Conservation (phyloP, 2,113 vertebrate species). For the Mormyrus lacerda region DNA sequence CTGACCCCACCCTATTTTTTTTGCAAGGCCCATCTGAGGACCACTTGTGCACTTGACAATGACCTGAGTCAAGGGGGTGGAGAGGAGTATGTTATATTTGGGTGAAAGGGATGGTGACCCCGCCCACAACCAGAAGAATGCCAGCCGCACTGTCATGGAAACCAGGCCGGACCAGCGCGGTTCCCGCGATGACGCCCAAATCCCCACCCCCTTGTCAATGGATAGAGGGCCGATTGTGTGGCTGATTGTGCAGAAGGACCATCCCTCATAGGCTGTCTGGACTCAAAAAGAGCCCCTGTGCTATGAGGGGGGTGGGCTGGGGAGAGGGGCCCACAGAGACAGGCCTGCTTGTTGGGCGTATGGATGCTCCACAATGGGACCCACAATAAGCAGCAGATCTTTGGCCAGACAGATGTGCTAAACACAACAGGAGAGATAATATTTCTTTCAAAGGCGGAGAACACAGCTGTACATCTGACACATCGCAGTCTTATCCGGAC, state of each 20-base stretch:
- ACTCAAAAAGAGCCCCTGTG: constrained; percentile 41
- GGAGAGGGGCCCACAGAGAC: background rate
- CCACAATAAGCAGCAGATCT: background rate
- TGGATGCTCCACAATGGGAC: background rate
- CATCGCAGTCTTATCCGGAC: background rate
- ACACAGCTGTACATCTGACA: constrained; percentile 23
- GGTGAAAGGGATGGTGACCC: constrained; percentile 56
- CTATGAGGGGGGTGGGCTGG: constrained; percentile 22
- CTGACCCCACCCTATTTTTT: constrained; percentile 55
- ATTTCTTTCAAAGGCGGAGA: constrained; percentile 23
- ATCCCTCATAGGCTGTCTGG: constrained; percentile 44
- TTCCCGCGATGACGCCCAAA: constrained; percentile 30
- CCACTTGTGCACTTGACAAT: constrained; percentile 66
- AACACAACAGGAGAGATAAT: constrained; percentile 12
- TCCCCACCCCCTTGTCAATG: constrained; percentile 39
- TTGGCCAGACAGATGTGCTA: constrained; percentile 20
- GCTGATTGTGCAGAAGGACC: constrained; percentile 50
- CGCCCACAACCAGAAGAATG: constrained; percentile 45
- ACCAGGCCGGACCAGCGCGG: constrained; percentile 42
- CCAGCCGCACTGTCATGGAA: constrained; percentile 69
- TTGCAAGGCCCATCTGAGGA: constrained; percentile 53
- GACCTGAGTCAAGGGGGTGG: constrained; percentile 57
- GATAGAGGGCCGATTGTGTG: constrained; percentile 51
- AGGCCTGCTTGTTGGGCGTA: background rate
- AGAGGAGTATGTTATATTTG: constrained; percentile 41